Evolutionary conservation across 2,113 vertebrate species (phyloP), one percentile per base, ranked within the genome.

Genomic region (Cynopterus brachyotis): DNA sequence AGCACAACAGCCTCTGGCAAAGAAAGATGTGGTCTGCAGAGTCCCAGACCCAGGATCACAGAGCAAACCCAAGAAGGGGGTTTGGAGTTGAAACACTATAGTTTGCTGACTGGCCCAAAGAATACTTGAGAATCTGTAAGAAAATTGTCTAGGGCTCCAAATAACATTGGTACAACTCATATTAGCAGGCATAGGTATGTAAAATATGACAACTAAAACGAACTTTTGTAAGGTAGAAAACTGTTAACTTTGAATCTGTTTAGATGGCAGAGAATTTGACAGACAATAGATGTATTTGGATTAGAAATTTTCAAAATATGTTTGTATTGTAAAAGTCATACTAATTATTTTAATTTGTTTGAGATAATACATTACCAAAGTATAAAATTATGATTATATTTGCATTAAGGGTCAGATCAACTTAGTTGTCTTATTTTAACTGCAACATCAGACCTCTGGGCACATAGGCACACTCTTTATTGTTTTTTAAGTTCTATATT

Each of bases 321-420:
- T 91, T 89, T 95, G 92, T 37, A 60, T 96, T 78, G 3, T 93
- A 73, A 81, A 88, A 93, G 72, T 91, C 94, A 91, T 81, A 35
- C 78, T 91, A 95, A 95, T 94, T 85, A 92, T 0, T 92, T 78
- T 62, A 94, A 96, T 94, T 59, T 95, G 22, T 92, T 50, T 78
- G 50, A 88, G 66, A 85, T 80, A 55, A 93, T 96, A 79, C 93
- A 95, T 84, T 82, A 53, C 40, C 42, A 59, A 81, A 72, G 40
- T 96, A 92, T 57, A 89, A 64, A 83, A 82, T 89, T 95, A 62
- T 57, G 80, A 81, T 93, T 80, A 50, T 37, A 15, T 73, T 86
- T 82, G 79, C 55, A 37, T 9, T 28, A 57, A 87, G 50, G 53
- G 35, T 79, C 62, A 83, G 30, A 66, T 92, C 60, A 75, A 69